These are phyloP conservation scores for Bemisia tabaci DNA, from an alignment of 1,140 invertebrate genomes.

Conservation along the genomic window DNA sequence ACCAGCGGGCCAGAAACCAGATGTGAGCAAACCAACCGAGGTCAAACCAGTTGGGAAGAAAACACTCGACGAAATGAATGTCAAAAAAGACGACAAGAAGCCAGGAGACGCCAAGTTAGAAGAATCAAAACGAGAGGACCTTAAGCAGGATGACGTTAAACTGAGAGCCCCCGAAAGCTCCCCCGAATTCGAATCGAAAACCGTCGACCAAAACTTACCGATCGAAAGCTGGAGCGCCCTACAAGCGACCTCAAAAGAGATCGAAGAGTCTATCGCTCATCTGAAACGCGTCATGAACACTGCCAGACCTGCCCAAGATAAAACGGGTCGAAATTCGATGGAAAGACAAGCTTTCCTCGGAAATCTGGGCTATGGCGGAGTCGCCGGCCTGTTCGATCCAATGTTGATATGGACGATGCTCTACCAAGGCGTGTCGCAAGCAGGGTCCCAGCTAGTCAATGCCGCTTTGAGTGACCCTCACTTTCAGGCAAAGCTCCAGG, in stretches of 20 bases:
- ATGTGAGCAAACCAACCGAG: no score
- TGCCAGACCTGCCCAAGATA: neutral
- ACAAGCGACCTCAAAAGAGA: neutral
- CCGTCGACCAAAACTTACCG: no score
- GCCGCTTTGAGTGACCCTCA: neutral
- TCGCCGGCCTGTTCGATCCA: neutral
- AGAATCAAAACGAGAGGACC: no score
- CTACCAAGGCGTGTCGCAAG: neutral
- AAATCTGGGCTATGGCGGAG: neutral
- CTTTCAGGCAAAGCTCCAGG: neutral
- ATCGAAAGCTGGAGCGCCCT: no score
- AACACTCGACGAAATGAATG: no score
- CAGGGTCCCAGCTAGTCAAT: neutral
- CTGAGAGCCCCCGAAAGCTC: no score
- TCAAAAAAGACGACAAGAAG: no score
- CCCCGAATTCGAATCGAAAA: no score
- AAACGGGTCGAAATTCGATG: neutral
- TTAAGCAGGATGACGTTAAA: no score
- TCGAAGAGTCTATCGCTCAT: neutral
- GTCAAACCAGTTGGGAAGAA: no score
- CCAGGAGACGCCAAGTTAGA: no score
- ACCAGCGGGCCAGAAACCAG: no score
- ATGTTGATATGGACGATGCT: neutral
- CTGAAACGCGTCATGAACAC: neutral
- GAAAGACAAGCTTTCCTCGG: neutral